A percentile compares a stretch with the other conserved stretches of the same genome.
These are phyloP conservation scores for Chironomus tepperi DNA, from an alignment of 1,140 invertebrate genomes.

Conservation along the genomic window DNA sequence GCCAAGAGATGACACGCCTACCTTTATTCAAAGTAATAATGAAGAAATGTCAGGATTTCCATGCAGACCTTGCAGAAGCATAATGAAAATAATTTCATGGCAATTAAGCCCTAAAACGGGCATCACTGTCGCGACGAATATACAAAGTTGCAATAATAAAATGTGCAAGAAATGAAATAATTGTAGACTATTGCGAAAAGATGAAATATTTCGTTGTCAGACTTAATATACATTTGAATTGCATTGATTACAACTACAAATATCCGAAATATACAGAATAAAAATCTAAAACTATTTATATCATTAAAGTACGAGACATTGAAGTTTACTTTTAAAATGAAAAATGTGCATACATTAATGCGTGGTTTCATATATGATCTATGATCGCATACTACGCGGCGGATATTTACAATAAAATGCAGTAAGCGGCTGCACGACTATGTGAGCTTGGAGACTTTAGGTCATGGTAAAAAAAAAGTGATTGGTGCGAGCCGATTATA, in stretches of 20 bases:
- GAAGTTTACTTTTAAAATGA: too few species aligned
- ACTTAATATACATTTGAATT: neutral
- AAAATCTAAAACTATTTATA: too few species aligned
- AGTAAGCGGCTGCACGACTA: neutral
- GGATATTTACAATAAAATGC: neutral
- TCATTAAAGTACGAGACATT: too few species aligned
- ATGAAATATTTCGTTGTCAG: neutral
- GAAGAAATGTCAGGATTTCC: neutral
- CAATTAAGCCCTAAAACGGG: neutral
- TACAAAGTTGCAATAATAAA: neutral
- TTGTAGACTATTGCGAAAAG: neutral
- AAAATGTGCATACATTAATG: neutral
- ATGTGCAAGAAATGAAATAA: neutral
- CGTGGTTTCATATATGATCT: neutral
- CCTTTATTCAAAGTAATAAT: too few species aligned
- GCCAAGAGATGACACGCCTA: too few species aligned
- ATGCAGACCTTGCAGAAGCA: too few species aligned
- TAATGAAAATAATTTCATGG: neutral
- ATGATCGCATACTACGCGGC: neutral
- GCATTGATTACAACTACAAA: too few species aligned
- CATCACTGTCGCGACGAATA: neutral
- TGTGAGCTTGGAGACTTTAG: neutral
- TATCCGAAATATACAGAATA: too few species aligned
- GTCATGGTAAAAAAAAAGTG: conserved; percentile 22
- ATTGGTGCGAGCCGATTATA: conserved; percentile 2